Conservation (phyloP, 2,113 vertebrate species). For the Cyphomyrus plagiostoma region DNA sequence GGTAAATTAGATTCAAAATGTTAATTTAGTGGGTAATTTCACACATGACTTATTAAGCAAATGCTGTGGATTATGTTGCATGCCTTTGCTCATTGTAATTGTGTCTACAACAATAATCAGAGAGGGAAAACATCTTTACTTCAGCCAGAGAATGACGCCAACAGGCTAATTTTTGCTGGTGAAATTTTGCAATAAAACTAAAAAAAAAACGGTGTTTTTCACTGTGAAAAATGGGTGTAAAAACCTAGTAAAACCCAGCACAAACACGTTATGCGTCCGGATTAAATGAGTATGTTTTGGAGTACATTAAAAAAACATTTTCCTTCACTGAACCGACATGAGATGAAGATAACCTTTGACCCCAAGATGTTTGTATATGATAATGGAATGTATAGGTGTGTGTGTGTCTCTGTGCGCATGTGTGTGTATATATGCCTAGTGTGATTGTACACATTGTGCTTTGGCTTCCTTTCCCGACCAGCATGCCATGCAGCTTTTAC, state of each 20-base stretch:
- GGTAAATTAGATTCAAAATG: conserved; percentile 2
- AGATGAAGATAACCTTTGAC: background rate
- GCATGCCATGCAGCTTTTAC: conserved; percentile 24
- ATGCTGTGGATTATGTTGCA: background rate
- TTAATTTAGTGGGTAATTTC: conserved; percentile 19
- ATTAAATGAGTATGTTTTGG: background rate
- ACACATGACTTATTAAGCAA: conserved; percentile 12
- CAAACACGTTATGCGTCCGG: background rate
- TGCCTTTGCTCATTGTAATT: background rate
- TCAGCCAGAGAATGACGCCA: background rate
- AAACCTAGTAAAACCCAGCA: background rate
- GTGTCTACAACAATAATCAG: background rate
- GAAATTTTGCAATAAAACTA: background rate
- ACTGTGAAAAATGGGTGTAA: background rate
- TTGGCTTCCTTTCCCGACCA: conserved; percentile 17
- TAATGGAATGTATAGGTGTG: background rate
- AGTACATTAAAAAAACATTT: background rate
- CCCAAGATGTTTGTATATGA: background rate
- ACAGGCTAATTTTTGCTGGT: background rate
- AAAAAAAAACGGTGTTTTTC: background rate
- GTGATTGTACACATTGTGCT: conserved; percentile 12
- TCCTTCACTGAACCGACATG: background rate
- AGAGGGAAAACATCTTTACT: background rate
- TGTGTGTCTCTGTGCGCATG: background rate
- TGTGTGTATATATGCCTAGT: background rate